A percentile compares a stretch with the other conserved stretches of the same genome.
Conservation (phyloP, 2,888 invertebrate genomes). For the Caenorhabditis zanzibari region DNA sequence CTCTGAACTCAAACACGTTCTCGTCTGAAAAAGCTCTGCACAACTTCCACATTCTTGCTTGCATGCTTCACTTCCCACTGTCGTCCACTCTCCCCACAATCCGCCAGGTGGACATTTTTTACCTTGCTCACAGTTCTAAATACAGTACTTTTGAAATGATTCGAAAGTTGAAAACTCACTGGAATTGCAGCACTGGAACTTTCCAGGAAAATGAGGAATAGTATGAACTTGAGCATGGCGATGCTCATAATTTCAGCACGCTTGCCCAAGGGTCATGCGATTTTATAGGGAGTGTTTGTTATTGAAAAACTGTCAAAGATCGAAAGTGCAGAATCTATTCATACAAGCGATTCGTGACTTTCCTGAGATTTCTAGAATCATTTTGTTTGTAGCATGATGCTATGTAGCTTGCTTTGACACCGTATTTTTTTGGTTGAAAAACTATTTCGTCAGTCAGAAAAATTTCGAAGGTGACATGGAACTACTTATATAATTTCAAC, state of each 20-base stretch:
- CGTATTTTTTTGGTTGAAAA: too few species aligned
- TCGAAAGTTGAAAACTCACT: neutral
- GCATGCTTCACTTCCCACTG: neutral
- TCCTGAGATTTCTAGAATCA: neutral
- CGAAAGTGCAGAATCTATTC: too few species aligned
- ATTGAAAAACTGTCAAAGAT: neutral
- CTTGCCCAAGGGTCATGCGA: neutral
- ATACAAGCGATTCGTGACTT: neutral
- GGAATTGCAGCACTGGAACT: neutral
- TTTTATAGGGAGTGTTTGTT: neutral
- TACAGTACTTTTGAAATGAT: too few species aligned
- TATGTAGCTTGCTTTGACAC: too few species aligned
- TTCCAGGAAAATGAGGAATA: neutral
- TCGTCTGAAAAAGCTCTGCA: conserved; percentile 17
- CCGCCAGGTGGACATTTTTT: conserved; percentile 34
- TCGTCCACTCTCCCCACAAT: conserved; percentile 41
- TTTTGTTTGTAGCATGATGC: neutral
- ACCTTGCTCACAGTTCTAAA: conserved; percentile 23
- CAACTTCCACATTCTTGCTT: conserved; percentile 28
- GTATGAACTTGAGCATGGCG: neutral
- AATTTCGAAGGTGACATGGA: too few species aligned
- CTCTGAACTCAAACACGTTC: conserved; percentile 5
- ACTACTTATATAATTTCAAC: too few species aligned
- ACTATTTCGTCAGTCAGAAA: too few species aligned
- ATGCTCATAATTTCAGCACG: neutral